Evolutionary conservation across 2,888 invertebrate species (phyloP).

Genomic region (Athetis lepigone): DNA sequence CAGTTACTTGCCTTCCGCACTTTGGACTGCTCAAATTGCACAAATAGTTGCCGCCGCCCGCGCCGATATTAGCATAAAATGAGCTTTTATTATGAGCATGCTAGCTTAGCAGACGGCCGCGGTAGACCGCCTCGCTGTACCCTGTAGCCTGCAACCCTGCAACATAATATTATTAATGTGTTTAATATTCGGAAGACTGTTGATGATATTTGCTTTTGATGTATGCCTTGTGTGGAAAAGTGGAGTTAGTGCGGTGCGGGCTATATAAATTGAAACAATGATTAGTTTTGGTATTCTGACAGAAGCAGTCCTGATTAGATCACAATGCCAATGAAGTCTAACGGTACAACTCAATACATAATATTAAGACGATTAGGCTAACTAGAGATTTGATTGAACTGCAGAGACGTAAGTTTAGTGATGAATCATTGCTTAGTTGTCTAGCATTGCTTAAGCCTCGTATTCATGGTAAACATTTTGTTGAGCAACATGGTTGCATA

Average conservation of each 20-base stretch:
- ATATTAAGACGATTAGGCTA: too few relatives aligned
- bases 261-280: constrained; percentile 10
- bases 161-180: constrained; percentile 50
- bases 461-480: too few relatives aligned
- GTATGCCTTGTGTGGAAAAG: constrained; percentile 5
- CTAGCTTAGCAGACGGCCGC: constrained; percentile 42
- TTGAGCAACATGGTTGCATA: too few relatives aligned
- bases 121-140: constrained; percentile 41
- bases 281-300: constrained; percentile 16
- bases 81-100: constrained; percentile 67
- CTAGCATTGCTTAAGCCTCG: background rate
- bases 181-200: constrained; percentile 51
- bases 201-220: constrained; percentile 32
- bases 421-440: background rate
- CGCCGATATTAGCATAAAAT: constrained; percentile 76
- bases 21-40: constrained; percentile 68
- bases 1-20: constrained; percentile 59
- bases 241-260: background rate
- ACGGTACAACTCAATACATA: background rate
- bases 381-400: background rate
- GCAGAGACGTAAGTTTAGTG: background rate
- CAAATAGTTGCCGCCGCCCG: constrained; percentile 66
- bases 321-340: background rate
- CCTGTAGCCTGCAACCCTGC: constrained; percentile 25
- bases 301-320: background rate